phyloP scores from a whole-genome alignment of 2,888 invertebrate genomes.

The Cataglyphis rosenhaueri region DNA sequence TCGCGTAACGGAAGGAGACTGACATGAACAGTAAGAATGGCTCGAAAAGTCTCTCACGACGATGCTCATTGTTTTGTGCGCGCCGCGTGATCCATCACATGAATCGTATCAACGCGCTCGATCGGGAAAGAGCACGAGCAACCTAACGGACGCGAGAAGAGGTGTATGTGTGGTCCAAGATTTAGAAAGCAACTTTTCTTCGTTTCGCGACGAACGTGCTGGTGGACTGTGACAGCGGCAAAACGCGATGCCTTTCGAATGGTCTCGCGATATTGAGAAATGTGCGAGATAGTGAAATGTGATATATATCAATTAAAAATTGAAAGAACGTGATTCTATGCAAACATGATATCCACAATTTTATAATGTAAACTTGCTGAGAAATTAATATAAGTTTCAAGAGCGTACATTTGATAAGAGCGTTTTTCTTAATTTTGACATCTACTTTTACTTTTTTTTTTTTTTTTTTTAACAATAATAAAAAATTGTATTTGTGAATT shows the following conservation, averaged over 20 bases:
- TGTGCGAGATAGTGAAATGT: background rate
- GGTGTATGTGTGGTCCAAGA: conserved; percentile 2
- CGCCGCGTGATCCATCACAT: conserved; percentile 64
- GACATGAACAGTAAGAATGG: conserved; percentile 64
- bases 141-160: conserved; percentile 23
- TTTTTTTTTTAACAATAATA: background rate
- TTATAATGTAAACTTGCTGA: background rate
- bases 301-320: conserved; percentile 18
- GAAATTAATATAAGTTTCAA: background rate
- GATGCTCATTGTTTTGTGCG: conserved; percentile 77
- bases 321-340: background rate
- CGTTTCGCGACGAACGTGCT: conserved; percentile 4
- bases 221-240: background rate
- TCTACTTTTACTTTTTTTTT: background rate
- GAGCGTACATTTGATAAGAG: background rate
- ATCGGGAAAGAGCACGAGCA: conserved; percentile 64
- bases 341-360: background rate
- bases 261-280: conserved; percentile 5
- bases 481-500: background rate
- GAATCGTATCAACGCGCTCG: conserved; percentile 72
- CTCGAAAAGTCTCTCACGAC: conserved; percentile 71
- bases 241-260: background rate
- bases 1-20: conserved; percentile 67
- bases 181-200: conserved; percentile 63
- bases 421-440: background rate